Percentiles rank a stretch among this genome's conserved stretches.
phyloP scores from a whole-genome alignment of 1,140 invertebrate species.

The Scaptomyza graminum region DNA sequence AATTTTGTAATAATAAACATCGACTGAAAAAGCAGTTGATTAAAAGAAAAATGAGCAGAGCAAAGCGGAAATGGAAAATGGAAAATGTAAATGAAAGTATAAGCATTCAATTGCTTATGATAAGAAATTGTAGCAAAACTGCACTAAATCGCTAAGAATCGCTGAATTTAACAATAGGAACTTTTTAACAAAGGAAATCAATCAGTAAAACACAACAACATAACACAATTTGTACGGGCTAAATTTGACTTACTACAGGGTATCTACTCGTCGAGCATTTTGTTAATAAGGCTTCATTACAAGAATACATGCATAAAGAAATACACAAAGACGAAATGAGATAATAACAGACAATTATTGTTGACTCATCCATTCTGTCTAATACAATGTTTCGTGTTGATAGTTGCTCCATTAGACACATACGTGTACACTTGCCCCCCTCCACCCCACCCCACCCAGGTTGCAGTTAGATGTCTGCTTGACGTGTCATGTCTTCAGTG shows the following conservation, averaged over 20 bases:
- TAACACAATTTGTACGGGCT: too few species aligned
- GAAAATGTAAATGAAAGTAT: background rate
- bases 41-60: background rate
- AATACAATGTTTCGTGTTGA: conserved; percentile 18
- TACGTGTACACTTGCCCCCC: conserved; percentile 8
- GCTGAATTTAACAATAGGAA: background rate
- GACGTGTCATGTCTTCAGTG: conserved; percentile 5
- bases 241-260: background rate
- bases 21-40: background rate
- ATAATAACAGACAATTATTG: conserved; percentile 5
- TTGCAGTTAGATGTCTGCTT: background rate
- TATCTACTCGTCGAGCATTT: background rate
- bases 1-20: background rate
- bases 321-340: background rate
- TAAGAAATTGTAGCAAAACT: background rate
- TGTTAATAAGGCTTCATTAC: background rate
- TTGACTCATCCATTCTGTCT: conserved; percentile 7
- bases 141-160: background rate
- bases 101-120: background rate
- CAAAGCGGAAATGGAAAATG: background rate
- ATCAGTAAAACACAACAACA: too few species aligned
- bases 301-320: background rate
- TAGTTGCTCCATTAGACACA: conserved; percentile 29
- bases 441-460: background rate
- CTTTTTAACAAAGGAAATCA: too few species aligned